These are phyloP conservation scores for Martes flavigula DNA, from an alignment of 2,797 vertebrate genomes.

Conservation along the genomic window DNA sequence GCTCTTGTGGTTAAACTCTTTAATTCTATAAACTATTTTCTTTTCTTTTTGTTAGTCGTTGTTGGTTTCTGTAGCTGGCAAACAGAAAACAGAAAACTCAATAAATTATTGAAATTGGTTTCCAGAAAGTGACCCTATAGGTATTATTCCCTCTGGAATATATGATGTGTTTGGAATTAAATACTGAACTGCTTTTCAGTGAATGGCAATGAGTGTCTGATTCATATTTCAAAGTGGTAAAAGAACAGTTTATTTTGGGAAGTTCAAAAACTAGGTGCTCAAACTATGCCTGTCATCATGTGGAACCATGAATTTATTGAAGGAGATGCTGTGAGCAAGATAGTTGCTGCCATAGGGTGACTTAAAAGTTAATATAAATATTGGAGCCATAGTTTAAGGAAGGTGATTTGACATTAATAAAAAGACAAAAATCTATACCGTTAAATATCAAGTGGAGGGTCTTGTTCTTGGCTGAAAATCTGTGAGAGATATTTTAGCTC, in stretches of 20 bases:
- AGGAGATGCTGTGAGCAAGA: not conserved
- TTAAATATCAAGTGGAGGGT: not conserved
- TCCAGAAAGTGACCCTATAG: not conserved
- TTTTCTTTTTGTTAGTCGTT: not conserved
- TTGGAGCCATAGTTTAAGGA: not conserved
- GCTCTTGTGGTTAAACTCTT: not conserved
- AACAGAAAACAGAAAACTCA: not conserved
- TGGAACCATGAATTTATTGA: not conserved
- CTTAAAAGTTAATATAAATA: not conserved
- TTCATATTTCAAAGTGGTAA: slow-evolving; percentile 1
- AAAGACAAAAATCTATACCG: not conserved
- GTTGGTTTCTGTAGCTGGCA: not conserved
- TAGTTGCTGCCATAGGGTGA: not conserved
- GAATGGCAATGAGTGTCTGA: not conserved
- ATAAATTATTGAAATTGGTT: slow-evolving; percentile 39
- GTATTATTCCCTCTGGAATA: not conserved
- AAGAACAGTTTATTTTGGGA: not conserved
- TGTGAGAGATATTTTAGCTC: not conserved
- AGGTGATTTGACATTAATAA: not conserved
- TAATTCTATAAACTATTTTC: not conserved
- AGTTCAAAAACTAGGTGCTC: not conserved
- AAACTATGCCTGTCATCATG: not conserved
- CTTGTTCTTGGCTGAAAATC: not conserved
- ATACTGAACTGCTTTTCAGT: not conserved
- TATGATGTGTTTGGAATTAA: not conserved